These are phyloP conservation scores for Heterotilapia buettikoferi DNA, from an alignment of 2,113 vertebrate species.

Conservation along the genomic window DNA sequence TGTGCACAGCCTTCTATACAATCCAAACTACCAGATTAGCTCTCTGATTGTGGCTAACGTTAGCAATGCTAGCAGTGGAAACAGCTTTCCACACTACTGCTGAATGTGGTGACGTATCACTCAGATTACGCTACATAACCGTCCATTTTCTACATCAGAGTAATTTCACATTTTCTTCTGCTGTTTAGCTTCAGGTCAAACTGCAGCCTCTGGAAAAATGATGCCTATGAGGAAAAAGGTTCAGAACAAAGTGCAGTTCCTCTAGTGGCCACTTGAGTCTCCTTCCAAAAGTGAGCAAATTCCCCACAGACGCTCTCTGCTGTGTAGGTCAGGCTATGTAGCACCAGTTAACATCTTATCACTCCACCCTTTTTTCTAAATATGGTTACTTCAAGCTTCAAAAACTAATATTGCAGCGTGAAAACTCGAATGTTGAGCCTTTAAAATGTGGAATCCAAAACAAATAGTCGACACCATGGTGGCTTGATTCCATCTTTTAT, in stretches of 20 bases:
- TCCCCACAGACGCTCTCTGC: neutral
- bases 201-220: neutral
- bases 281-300: neutral
- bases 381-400: neutral
- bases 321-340: neutral
- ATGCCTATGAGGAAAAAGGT: neutral
- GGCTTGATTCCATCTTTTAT: neutral
- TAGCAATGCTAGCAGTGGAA: neutral
- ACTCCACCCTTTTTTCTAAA: neutral
- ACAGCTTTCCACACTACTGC: neutral
- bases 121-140: neutral
- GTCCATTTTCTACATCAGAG: neutral
- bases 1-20: neutral
- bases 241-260: neutral
- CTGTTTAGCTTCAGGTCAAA: neutral
- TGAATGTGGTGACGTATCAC: accelerated
- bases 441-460: neutral
- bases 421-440: neutral
- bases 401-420: neutral
- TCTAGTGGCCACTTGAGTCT: neutral
- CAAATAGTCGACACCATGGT: neutral
- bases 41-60: neutral
- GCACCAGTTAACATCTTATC: neutral
- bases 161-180: neutral
- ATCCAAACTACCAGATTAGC: neutral